Conservation (phyloP, 1,140 invertebrate genomes). For the Cotesia typhae region DNA sequence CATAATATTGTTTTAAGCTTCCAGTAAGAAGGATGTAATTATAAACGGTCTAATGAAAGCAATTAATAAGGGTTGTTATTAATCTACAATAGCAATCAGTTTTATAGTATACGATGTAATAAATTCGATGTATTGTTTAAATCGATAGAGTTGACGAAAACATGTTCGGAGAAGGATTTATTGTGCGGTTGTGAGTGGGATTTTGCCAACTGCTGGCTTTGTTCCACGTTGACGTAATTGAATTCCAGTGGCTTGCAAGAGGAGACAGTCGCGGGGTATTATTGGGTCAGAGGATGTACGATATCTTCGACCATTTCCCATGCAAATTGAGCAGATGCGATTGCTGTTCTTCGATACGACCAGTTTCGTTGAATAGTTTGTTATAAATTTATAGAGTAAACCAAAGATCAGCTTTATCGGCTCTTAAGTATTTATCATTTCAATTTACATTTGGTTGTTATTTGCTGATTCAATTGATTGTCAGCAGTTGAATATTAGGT, state of each 20-base stretch:
- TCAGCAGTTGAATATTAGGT: too few relatives aligned
- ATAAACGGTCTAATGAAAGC: too few relatives aligned
- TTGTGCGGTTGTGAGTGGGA: constrained; percentile 23
- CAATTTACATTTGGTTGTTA: too few relatives aligned
- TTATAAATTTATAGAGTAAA: background rate
- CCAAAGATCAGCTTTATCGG: too few relatives aligned
- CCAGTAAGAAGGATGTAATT: too few relatives aligned
- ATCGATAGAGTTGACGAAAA: constrained; percentile 10
- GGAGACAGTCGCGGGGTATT: constrained; percentile 41
- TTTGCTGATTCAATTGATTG: too few relatives aligned
- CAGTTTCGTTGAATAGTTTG: constrained; percentile 1
- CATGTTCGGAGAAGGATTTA: constrained; percentile 34
- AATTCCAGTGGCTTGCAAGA: constrained; percentile 50
- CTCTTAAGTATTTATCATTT: too few relatives aligned
- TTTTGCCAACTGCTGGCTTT: constrained; percentile 33
- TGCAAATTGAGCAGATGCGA: constrained; percentile 53
- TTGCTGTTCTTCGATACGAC: constrained; percentile 6
- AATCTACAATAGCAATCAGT: background rate
- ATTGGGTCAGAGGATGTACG: constrained; percentile 52
- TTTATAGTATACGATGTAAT: background rate
- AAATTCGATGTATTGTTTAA: background rate
- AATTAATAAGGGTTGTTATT: background rate
- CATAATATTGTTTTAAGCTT: too few relatives aligned
- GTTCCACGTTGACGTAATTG: constrained; percentile 53
- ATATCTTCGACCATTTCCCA: constrained; percentile 50